Evolutionary conservation across 1,140 invertebrate species (phyloP).

Genomic region (Rhopalosiphum padi): DNA sequence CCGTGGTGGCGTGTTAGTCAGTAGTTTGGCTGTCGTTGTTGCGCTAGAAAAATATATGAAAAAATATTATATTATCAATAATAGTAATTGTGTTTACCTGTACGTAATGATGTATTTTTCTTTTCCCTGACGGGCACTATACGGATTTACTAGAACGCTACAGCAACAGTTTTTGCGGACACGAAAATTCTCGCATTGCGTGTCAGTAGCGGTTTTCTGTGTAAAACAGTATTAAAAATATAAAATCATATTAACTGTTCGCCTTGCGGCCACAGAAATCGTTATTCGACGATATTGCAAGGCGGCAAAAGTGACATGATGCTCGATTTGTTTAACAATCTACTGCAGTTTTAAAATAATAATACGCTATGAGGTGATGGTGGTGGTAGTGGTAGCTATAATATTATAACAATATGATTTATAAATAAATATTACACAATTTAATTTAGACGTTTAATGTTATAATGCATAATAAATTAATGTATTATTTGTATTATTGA

Average conservation of each 20-base stretch:
- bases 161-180: background rate
- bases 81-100: background rate
- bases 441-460: background rate
- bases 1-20: background rate
- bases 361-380: background rate
- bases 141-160: background rate
- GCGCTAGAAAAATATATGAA: background rate
- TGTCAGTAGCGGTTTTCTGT: background rate
- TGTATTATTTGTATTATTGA: background rate
- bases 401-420: background rate
- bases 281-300: background rate
- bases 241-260: background rate
- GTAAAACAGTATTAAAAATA: background rate
- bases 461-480: background rate
- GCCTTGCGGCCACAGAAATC: background rate
- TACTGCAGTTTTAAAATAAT: background rate
- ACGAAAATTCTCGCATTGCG: background rate
- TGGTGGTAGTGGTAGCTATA: background rate
- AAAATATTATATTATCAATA: conserved; percentile 11
- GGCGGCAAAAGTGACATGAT: background rate
- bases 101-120: background rate
- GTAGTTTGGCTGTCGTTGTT: background rate
- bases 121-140: background rate
- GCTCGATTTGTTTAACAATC: background rate
- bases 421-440: background rate